Evolutionary conservation across 2,797 vertebrate species (phyloP).

Genomic region (Alcedo quadribrachys): DNA sequence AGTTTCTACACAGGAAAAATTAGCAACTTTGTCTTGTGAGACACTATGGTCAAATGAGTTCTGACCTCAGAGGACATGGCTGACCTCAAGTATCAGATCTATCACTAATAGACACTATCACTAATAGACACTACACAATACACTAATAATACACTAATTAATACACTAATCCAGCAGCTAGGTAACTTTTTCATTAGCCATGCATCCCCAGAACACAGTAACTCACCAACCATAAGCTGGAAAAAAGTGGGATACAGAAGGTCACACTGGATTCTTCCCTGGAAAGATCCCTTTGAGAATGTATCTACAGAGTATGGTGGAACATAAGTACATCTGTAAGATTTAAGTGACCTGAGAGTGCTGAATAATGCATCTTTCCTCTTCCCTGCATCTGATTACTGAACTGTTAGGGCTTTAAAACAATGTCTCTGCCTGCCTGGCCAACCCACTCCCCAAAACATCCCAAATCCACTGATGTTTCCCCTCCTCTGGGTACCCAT

Average conservation of each 20-base stretch:
- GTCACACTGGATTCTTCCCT: background rate
- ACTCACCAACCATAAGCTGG: accelerated
- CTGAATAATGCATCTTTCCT: background rate
- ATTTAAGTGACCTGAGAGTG: background rate
- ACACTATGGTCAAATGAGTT: background rate
- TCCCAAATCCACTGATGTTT: background rate
- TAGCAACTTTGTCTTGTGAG: background rate
- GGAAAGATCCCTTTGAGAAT: background rate
- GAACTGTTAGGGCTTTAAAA: background rate
- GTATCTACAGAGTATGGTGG: background rate
- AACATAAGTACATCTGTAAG: background rate
- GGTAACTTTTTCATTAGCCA: background rate
- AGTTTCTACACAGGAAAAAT: background rate
- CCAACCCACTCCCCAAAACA: background rate
- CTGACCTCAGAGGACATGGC: background rate
- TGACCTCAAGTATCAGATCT: background rate
- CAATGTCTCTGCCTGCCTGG: background rate
- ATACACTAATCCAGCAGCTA: background rate
- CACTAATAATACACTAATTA: too few relatives aligned
- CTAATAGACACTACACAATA: too few relatives aligned
- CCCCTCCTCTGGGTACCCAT: background rate
- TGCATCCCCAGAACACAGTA: background rate
- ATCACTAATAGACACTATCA: background rate
- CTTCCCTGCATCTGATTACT: background rate
- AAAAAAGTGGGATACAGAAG: background rate